phyloP scores from a whole-genome alignment of 2,888 invertebrate species.

The Psylliodes chrysocephalus region DNA sequence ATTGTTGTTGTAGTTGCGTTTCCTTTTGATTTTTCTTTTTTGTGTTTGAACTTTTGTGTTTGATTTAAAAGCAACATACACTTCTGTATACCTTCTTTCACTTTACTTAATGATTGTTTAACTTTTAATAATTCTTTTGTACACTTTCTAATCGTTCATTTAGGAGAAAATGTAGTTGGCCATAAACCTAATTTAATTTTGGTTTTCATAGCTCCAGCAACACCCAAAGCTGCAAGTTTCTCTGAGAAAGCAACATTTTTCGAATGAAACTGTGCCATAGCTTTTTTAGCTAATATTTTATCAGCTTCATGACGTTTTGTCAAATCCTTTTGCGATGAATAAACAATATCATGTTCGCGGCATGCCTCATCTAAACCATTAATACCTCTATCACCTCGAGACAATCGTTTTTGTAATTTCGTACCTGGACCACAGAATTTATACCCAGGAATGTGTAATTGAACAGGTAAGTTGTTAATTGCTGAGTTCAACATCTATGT shows the following conservation, averaged over 20 bases:
- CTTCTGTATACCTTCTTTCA: too few species aligned
- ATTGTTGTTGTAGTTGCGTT: too few species aligned
- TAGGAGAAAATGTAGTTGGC: too few species aligned
- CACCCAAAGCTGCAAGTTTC: conserved; percentile 51
- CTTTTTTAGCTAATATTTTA: conserved; percentile 52
- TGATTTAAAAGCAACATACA: too few species aligned
- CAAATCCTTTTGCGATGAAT: conserved; percentile 42
- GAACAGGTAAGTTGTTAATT: background rate
- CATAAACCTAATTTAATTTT: conserved; percentile 52
- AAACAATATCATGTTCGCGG: conserved; percentile 57
- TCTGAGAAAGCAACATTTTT: conserved; percentile 53
- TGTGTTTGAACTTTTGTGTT: conserved; percentile 37
- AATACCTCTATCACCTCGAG: conserved; percentile 55
- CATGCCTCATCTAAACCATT: conserved; percentile 55
- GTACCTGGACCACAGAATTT: conserved; percentile 13
- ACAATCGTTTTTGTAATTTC: conserved; percentile 43
- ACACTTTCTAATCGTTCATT: too few species aligned
- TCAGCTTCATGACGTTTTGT: conserved; percentile 55
- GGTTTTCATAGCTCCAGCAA: conserved; percentile 53
- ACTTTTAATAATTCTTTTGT: too few species aligned
- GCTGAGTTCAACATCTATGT: background rate
- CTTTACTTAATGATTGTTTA: too few species aligned
- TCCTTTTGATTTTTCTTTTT: background rate
- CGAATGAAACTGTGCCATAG: conserved; percentile 48
- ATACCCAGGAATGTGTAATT: background rate